Conservation (phyloP, 2,888 invertebrate species). For the Drymonia ruficornis region DNA sequence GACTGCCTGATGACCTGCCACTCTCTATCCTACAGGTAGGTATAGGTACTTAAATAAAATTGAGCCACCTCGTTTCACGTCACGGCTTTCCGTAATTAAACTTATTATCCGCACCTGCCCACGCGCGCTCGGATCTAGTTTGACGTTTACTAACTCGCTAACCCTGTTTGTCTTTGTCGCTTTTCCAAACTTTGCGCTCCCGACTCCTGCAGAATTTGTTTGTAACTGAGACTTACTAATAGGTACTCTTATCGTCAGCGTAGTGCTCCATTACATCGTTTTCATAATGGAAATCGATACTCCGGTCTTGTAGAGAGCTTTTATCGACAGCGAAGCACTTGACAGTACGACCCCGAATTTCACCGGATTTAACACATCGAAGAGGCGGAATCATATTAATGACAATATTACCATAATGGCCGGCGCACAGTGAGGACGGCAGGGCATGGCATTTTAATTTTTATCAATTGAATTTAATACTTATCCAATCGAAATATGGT, state of each 20-base stretch:
- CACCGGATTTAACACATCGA: slow-evolving; percentile 19
- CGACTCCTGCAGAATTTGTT: slow-evolving; percentile 35
- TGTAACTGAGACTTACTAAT: slow-evolving; percentile 27
- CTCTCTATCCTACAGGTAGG: no score
- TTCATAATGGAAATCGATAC: slow-evolving; percentile 71
- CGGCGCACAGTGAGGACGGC: no score
- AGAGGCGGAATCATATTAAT: slow-evolving; percentile 20
- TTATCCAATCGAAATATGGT: no score
- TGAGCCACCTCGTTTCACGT: no score
- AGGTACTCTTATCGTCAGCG: slow-evolving; percentile 44
- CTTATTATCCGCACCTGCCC: not conserved
- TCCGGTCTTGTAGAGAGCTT: slow-evolving; percentile 54
- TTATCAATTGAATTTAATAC: no score
- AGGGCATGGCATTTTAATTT: no score
- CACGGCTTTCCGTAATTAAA: not conserved
- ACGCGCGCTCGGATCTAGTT: not conserved
- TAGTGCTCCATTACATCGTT: slow-evolving; percentile 60
- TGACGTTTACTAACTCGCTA: not conserved
- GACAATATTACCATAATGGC: not conserved
- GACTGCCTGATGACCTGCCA: no score
- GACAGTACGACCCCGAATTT: slow-evolving; percentile 19
- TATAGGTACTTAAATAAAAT: no score
- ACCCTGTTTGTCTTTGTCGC: slow-evolving; percentile 15
- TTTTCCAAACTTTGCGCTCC: slow-evolving; percentile 20
- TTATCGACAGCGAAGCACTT: slow-evolving; percentile 52